phyloP scores from a whole-genome alignment of 2,113 vertebrate species.

The Dasyprocta punctata region DNA sequence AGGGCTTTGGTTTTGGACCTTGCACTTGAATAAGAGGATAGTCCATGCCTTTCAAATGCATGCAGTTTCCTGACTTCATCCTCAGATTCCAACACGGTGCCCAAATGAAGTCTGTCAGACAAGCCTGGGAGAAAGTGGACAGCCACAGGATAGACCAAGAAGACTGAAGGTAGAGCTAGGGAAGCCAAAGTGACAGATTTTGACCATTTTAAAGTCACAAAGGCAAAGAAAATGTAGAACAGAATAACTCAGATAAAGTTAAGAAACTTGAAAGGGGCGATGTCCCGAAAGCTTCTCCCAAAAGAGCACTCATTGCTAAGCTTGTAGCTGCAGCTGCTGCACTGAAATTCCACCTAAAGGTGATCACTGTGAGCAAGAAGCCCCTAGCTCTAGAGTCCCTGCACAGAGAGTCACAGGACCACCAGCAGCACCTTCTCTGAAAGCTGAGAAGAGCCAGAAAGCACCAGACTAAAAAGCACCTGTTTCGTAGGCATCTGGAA shows the following conservation, averaged over 20 bases:
- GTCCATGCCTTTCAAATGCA: constrained; percentile 91
- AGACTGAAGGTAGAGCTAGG: constrained; percentile 92
- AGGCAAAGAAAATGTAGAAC: constrained; percentile 90
- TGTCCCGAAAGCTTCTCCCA: constrained; percentile 76
- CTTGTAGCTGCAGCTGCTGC: background rate
- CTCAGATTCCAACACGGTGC: constrained; percentile 93
- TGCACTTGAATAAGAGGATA: background rate
- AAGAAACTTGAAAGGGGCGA: constrained; percentile 91
- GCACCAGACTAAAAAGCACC: background rate
- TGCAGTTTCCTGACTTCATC: constrained; percentile 91
- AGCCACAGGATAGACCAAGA: constrained; percentile 91
- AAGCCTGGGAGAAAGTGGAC: constrained; percentile 73
- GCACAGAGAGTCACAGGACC: background rate
- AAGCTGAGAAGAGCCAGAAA: background rate
- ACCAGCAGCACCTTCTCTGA: background rate
- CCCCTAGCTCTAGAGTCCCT: background rate
- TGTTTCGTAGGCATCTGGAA: background rate
- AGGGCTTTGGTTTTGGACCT: background rate
- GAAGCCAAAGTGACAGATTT: background rate
- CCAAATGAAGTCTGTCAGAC: constrained; percentile 92
- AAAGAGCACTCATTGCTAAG: constrained; percentile 72
- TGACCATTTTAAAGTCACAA: background rate
- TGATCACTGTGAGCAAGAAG: background rate
- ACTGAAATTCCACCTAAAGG: background rate
- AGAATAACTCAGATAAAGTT: constrained; percentile 94